These are phyloP conservation scores for Xenotilapia flavipinnis DNA, from an alignment of 2,113 vertebrate genomes.

Conservation along the genomic window DNA sequence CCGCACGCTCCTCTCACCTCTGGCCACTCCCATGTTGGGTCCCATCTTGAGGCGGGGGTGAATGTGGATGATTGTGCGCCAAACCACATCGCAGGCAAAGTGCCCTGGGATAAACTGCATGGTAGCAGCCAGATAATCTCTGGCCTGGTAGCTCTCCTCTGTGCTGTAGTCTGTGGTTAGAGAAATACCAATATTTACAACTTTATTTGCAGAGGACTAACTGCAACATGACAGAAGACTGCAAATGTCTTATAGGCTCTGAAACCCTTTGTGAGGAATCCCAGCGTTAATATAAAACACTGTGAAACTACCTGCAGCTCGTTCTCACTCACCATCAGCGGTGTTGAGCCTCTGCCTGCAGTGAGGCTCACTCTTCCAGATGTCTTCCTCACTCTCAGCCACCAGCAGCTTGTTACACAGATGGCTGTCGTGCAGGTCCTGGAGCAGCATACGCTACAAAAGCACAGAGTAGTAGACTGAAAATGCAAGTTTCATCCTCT, in stretches of 20 bases:
- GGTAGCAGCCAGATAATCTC: slow-evolving; percentile 93
- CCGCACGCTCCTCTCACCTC: slow-evolving; percentile 69
- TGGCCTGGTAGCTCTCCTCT: slow-evolving; percentile 90
- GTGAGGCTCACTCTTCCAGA: slow-evolving; percentile 92
- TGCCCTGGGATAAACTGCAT: slow-evolving; percentile 98
- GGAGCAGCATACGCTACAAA: slow-evolving; percentile 87
- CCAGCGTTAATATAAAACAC: background rate
- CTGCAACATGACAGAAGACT: background rate
- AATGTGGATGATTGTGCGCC: slow-evolving; percentile 93
- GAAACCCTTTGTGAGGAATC: background rate
- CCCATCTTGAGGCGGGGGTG: slow-evolving; percentile 97
- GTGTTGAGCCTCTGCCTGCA: slow-evolving; percentile 78
- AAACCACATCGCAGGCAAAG: slow-evolving; percentile 93
- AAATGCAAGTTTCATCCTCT: background rate
- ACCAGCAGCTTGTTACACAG: slow-evolving; percentile 93
- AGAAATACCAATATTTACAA: background rate
- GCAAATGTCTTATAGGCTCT: background rate
- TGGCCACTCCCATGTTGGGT: slow-evolving; percentile 91
- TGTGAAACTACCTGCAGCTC: background rate
- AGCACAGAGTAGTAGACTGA: background rate
- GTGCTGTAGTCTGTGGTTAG: slow-evolving; percentile 79
- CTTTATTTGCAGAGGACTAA: background rate
- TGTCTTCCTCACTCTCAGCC: slow-evolving; percentile 96
- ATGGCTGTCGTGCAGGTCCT: slow-evolving; percentile 94
- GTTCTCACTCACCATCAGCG: slow-evolving; percentile 78